Conservation (phyloP, 2,113 vertebrate genomes). For the Atlantisia rogersi region DNA sequence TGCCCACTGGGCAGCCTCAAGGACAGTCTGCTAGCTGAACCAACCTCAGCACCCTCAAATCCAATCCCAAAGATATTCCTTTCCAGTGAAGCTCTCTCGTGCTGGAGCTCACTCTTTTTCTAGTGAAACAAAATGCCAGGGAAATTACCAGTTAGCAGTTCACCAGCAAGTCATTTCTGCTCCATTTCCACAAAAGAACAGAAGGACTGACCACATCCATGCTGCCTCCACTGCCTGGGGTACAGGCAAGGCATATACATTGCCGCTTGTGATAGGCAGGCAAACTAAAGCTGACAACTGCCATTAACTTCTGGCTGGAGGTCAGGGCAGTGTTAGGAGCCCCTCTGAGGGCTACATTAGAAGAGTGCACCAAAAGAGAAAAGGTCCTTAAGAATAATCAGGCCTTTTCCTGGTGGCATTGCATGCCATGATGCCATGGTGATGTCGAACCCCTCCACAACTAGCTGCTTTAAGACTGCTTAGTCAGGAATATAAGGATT, state of each 20-base stretch:
- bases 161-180: neutral
- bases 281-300: neutral
- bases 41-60: neutral
- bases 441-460: neutral
- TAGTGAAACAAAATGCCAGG: neutral
- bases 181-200: neutral
- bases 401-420: neutral
- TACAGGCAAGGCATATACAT: neutral
- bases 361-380: neutral
- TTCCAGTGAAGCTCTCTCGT: neutral
- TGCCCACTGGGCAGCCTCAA: neutral
- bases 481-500: neutral
- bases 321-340: neutral
- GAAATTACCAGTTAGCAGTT: neutral
- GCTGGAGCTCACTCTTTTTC: neutral
- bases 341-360: neutral
- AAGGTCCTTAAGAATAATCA: neutral
- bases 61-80: neutral
- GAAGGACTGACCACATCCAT: neutral
- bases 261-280: neutral
- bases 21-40: neutral
- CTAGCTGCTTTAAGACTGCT: neutral
- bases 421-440: rapidly evolving
- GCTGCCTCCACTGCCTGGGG: neutral
- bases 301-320: neutral